Conservation (phyloP, 2,797 vertebrate genomes). For the Gouania willdenowi region DNA sequence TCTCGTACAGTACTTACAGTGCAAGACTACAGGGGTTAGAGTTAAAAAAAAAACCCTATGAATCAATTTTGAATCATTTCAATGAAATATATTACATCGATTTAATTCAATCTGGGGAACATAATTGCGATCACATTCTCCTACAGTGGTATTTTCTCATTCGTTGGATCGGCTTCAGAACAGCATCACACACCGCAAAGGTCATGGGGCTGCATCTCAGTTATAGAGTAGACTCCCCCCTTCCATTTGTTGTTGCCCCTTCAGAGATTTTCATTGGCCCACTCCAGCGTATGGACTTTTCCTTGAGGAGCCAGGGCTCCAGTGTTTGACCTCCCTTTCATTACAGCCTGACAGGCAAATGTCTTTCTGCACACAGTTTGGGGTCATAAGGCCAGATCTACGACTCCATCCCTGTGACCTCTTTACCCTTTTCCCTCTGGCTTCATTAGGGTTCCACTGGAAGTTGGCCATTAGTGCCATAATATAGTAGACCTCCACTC, state of each 20-base stretch:
- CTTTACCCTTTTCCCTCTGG: conserved; percentile 23
- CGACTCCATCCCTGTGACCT: conserved; percentile 20
- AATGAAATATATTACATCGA: too few species aligned
- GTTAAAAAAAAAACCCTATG: too few species aligned
- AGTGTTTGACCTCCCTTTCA: conserved; percentile 53
- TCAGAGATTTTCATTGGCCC: conserved; percentile 19
- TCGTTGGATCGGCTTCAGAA: neutral
- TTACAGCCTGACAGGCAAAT: conserved; percentile 36
- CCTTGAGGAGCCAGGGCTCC: conserved; percentile 22
- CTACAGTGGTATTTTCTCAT: too few species aligned
- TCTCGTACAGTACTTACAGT: too few species aligned
- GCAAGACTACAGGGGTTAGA: too few species aligned
- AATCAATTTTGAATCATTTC: too few species aligned
- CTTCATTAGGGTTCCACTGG: conserved; percentile 28
- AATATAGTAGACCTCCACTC: neutral
- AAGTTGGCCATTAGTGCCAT: neutral
- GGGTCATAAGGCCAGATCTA: conserved; percentile 15
- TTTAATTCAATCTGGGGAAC: too few species aligned
- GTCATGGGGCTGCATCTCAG: conserved; percentile 48
- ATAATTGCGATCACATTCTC: too few species aligned
- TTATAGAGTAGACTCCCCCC: conserved; percentile 41
- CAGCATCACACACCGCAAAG: neutral
- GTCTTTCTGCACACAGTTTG: conserved; percentile 18
- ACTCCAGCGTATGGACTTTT: conserved; percentile 7
- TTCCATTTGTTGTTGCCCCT: conserved; percentile 1